A percentile compares a stretch with the other conserved stretches of the same genome.
These are phyloP conservation scores for Trilocha varians DNA, from an alignment of 2,888 invertebrate species.

Conservation along the genomic window DNA sequence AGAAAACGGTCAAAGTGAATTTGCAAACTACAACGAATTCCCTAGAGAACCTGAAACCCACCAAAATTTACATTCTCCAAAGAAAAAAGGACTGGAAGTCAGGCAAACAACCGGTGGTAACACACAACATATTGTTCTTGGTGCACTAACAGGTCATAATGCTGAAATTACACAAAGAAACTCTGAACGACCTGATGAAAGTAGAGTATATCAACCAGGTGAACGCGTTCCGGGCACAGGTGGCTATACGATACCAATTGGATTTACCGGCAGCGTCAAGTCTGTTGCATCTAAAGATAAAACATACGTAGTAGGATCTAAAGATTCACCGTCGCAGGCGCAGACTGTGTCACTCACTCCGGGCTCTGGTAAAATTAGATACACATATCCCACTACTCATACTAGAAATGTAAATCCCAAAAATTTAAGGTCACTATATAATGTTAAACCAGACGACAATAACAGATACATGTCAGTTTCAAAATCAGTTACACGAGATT, in stretches of 20 bases:
- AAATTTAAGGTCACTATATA: slow-evolving; percentile 47
- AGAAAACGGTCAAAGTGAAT: slow-evolving; percentile 67
- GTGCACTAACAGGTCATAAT: slow-evolving; percentile 73
- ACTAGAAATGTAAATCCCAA: slow-evolving; percentile 42
- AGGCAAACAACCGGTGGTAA: slow-evolving; percentile 68
- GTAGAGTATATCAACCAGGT: slow-evolving; percentile 76
- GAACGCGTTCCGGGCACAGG: slow-evolving; percentile 78
- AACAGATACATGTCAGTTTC: slow-evolving; percentile 84
- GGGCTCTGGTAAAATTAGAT: slow-evolving; percentile 60
- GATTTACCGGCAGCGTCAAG: slow-evolving; percentile 79
- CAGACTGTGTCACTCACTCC: slow-evolving; percentile 75
- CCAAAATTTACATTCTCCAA: slow-evolving; percentile 42
- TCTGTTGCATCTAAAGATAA: slow-evolving; percentile 76
- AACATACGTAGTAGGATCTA: slow-evolving; percentile 72
- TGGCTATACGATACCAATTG: slow-evolving; percentile 77
- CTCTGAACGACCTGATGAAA: slow-evolving; percentile 64
- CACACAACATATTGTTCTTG: slow-evolving; percentile 76
- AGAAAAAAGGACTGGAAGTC: slow-evolving; percentile 49
- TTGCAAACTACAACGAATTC: slow-evolving; percentile 75
- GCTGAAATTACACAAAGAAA: slow-evolving; percentile 75
- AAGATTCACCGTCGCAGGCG: slow-evolving; percentile 76
- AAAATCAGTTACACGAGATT: slow-evolving; percentile 84
- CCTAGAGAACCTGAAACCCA: slow-evolving; percentile 49
- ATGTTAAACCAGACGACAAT: slow-evolving; percentile 54
- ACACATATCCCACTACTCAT: slow-evolving; percentile 36